A percentile compares a stretch with the other conserved stretches of the same genome.
phyloP scores from a whole-genome alignment of 2,113 vertebrate species.

The Ceuthmochares aereus region DNA sequence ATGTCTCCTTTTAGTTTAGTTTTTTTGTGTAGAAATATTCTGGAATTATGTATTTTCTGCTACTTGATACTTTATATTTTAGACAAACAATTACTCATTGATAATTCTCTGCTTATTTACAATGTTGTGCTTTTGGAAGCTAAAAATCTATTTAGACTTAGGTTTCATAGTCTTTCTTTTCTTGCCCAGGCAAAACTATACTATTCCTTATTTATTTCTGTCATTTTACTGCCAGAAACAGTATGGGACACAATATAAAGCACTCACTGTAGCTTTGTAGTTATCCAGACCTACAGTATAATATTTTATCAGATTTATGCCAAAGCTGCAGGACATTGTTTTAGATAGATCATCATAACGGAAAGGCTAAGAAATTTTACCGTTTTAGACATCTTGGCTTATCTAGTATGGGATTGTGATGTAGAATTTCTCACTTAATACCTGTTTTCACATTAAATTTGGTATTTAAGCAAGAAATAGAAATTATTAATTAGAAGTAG shows the following conservation, averaged over 20 bases:
- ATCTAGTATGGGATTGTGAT: neutral
- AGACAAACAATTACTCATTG: neutral
- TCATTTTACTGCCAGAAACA: neutral
- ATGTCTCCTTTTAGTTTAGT: neutral
- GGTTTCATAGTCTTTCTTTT: neutral
- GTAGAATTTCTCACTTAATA: neutral
- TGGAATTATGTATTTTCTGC: neutral
- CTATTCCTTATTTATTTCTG: neutral
- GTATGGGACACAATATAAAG: neutral
- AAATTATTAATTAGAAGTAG: neutral
- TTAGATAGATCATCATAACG: neutral
- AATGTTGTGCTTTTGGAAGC: neutral
- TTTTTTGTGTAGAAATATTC: neutral
- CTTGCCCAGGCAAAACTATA: neutral
- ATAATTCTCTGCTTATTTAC: neutral
- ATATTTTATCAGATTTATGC: neutral
- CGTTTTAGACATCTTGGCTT: neutral
- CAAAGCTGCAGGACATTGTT: neutral
- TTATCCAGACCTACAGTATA: neutral
- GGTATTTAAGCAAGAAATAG: neutral
- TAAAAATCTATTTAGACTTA: neutral
- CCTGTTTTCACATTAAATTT: neutral
- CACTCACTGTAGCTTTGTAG: neutral
- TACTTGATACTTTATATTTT: neutral
- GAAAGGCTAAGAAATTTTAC: neutral